Evolutionary conservation across 2,888 invertebrate genomes (phyloP), one percentile per base, ranked within the genome.

Genomic region (Idaea straminata): DNA sequence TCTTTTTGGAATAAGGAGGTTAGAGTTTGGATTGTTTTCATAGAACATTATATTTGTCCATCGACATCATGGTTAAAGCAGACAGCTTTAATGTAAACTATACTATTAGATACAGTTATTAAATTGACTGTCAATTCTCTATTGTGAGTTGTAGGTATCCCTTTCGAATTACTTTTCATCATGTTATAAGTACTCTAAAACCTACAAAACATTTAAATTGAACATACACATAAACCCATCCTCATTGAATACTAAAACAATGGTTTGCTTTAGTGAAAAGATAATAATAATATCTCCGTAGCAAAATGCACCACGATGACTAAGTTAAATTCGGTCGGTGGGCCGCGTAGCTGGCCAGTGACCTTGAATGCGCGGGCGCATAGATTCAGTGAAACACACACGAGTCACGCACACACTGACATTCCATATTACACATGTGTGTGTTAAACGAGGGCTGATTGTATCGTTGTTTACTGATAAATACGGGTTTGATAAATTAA

Each of bases 301-400:
- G 73, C 73, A 71, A 78, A 78, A 7, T 75, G 74, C 76, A 77
- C 75, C 77, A 75, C 75, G 78, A 79, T 83, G 81, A 84, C 81
- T 72, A 83, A 77, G 83, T 85, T 82, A 83, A 86, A 86, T 82
- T 86, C 84, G 80, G 86, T 84, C 83, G 84, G 79, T 81, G 82
- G 79, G 84, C 80, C 82, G 85, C 79, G 76, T 71, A 75, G 74
- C 83, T 91, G 90, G 90, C 80, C 91, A 90, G 90, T 91, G 89
- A 88, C 91, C 91, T 91, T 84, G 83, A 82, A 75, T 79, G 79
- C 83, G 86, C 87, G 80, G 81, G 83, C 85, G 88, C 88, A 87
- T 85, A 87, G 84, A 85, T 86, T 47, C 84, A 84, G 80, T 77
- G 75, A 82, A 77, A 75, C 83, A 78, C 74, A 81, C 79, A 81